Percentiles rank a stretch among this genome's conserved stretches.
Evolutionary conservation across 2,797 vertebrate species (phyloP).

Genomic region (Potorous gilbertii): DNA sequence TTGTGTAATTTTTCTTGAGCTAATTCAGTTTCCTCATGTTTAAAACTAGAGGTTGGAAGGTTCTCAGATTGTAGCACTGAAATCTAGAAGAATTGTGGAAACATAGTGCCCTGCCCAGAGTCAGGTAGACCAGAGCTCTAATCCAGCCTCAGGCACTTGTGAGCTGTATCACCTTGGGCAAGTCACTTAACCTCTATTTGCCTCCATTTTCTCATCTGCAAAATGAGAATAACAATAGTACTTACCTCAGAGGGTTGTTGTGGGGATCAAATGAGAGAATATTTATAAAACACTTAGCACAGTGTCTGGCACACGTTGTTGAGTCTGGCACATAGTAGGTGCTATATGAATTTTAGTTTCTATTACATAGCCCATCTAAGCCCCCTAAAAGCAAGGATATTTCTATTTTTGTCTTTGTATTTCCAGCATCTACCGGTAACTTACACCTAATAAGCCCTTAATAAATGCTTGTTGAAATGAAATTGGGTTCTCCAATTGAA

Average conservation of each 20-base stretch:
- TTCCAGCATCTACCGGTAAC: not conserved
- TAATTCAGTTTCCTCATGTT: not conserved
- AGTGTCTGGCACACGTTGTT: not conserved
- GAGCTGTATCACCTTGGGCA: not conserved
- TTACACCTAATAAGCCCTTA: not conserved
- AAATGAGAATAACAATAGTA: not conserved
- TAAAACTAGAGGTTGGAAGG: not conserved
- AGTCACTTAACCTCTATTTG: not conserved
- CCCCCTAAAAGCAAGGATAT: not conserved
- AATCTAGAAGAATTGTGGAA: not conserved
- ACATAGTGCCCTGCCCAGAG: not conserved
- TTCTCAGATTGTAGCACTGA: not conserved
- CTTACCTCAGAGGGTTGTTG: not conserved
- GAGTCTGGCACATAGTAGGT: not conserved
- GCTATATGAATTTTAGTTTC: not conserved
- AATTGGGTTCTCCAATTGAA: not conserved
- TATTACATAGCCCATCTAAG: not conserved
- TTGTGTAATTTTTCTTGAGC: not conserved
- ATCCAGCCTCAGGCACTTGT: not conserved
- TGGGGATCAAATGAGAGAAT: not conserved
- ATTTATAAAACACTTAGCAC: not conserved
- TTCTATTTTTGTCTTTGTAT: not conserved
- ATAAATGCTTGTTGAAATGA: not conserved
- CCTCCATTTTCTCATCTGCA: not conserved
- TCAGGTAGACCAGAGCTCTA: not conserved